Conservation (phyloP, 2,113 vertebrate species). For the Megaleporinus macrocephalus region DNA sequence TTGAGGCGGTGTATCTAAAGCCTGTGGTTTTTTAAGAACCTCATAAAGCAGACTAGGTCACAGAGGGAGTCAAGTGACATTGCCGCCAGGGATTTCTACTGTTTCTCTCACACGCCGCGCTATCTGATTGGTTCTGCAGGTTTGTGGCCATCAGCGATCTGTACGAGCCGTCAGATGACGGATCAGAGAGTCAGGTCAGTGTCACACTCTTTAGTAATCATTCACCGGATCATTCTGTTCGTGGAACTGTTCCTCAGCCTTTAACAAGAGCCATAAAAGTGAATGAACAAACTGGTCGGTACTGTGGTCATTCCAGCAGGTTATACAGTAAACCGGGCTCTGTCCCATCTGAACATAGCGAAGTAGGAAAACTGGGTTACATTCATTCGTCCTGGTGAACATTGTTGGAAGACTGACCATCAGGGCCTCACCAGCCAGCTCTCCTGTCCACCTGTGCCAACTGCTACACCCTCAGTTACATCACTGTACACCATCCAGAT, state of each 20-base stretch:
- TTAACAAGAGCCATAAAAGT: background rate
- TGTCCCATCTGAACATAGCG: too few species aligned
- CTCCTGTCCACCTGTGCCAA: too few species aligned
- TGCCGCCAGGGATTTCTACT: background rate
- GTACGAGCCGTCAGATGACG: conserved; percentile 86
- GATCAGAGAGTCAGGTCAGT: conserved; percentile 89
- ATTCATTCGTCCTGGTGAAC: too few species aligned
- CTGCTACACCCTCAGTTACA: too few species aligned
- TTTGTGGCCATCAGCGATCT: conserved; percentile 92
- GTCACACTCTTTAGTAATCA: background rate
- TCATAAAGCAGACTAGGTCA: conserved; percentile 26
- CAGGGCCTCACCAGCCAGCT: too few species aligned
- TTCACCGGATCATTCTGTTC: background rate
- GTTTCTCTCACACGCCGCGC: background rate
- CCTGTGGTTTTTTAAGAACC: background rate
- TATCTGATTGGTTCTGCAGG: conserved; percentile 64
- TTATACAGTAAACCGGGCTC: background rate
- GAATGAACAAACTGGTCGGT: background rate
- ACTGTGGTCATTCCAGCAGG: background rate
- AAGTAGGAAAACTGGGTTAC: too few species aligned
- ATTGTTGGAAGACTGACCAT: too few species aligned
- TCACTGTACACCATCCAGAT: too few species aligned
- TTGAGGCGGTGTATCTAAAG: background rate
- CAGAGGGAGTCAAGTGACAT: conserved; percentile 27
- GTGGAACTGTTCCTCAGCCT: background rate